Evolutionary conservation across 1,140 invertebrate genomes (phyloP), one percentile per base, ranked within the genome.

Genomic region (Muscidifurax raptorellus): DNA sequence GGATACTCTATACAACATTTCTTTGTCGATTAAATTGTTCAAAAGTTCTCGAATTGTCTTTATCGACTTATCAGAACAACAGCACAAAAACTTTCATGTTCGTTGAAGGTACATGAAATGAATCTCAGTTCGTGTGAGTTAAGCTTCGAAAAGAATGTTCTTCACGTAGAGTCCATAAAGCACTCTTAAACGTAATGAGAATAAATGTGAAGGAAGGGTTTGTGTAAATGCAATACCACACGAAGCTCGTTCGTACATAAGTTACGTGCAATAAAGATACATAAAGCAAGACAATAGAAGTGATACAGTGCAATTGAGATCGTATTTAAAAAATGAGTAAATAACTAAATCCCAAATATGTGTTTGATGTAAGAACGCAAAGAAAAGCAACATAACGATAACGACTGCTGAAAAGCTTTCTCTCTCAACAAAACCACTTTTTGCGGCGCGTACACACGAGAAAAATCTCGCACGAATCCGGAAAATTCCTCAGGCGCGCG

Each of bases 121-220:
- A 2, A 64, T 52, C 6, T 28, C 44, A 18, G 32, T 66, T 66
- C 18, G 27, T 1, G 13, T 22, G 22, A 66, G n/a, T 28, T 40
- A 44, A 40, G 32, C 22, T 79, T 40, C 27, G 22, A 15, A 79
- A 67, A 36, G 22, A n/a, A 13, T 40, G n/a, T 77, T 76, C 12
- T 3, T n/a, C 52, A 79, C 28, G 52, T 44, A 80, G 27, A 47
- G 36, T 44, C 13, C 64, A 71, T 71, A 71, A 71, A 47, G 27
- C 22, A 30, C 13, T 47, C 22, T 71, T 47, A 71, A 9, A 22
- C 28, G 22, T 69, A 80, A 71, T 28, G 44, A 80, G 44, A 36
- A 80, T 47, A 15, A 69, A 80, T 80, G 36, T 27, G 15, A 59
- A 44, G 40, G 18, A 47, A 80, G 59, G 47, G 66, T 67, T 67